Evolutionary conservation across 2,113 vertebrate species (phyloP), one percentile per base, ranked within the genome.

Genomic region (Aphelocoma coerulescens): DNA sequence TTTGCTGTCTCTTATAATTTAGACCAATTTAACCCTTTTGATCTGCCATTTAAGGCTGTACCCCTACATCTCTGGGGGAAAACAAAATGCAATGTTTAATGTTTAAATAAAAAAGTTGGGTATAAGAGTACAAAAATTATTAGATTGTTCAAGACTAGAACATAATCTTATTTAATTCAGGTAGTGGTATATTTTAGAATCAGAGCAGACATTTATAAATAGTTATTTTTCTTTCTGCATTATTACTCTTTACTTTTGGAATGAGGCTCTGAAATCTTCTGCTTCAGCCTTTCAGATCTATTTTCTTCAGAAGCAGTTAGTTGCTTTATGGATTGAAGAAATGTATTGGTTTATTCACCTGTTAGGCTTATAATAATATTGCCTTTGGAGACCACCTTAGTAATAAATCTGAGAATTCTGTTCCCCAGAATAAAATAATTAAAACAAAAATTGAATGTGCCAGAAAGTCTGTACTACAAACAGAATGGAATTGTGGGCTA

Each of bases 391-490:
- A 91, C 91, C 88, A 89, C 83, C 63, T 96, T 33, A 1, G 85
- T 96, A 94, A 97, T 98, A 98, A 97, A 98, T 98, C 97, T 97
- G 87, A 86, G 82, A 81, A 80, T 89, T 97, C 83, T 86, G 74
- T 97, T 97, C 93, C 62, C 81, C 52, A 88, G 97, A 91, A 97
- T 78, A 97, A 97, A 97, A 96, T 97, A 98, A 98, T 98, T 98
- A 97, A 97, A 97, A 92, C 85, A 96, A 96, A 97, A 97, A 97
- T 93, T 63, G 90, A 95, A 91, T 95, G 80, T 96, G 89, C 93
- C 80, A 92, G 94, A 85, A 96, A 94, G 79, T 91, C 85, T 96
- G 96, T 96, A 93, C 82, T 97, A 93, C 95, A 97, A 96, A 96
- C 85, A 91, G 95, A 92, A 90, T 35, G 79, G 91, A 95, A 89